These are phyloP conservation scores for Ligdia adustata DNA, from an alignment of 2,888 invertebrate genomes.

Conservation along the genomic window DNA sequence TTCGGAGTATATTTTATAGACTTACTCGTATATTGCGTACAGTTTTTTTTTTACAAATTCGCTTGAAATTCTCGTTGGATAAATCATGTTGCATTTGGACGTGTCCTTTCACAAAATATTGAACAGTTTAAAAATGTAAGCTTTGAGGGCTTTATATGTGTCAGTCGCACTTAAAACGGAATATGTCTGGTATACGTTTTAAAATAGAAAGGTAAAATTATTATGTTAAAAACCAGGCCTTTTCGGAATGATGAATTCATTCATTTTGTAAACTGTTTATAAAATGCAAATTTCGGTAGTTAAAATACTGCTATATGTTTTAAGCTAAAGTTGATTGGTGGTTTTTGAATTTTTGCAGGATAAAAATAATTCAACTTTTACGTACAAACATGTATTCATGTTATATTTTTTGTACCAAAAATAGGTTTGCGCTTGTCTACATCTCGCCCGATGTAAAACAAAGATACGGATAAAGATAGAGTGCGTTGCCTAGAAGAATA, in stretches of 20 bases:
- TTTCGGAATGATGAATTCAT: background rate
- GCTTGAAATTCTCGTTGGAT: slow-evolving; percentile 18
- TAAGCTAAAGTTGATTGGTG: too few relatives aligned
- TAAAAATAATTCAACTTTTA: too few relatives aligned
- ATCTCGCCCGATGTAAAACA: too few relatives aligned
- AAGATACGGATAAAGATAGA: too few relatives aligned
- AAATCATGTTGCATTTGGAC: slow-evolving; percentile 32
- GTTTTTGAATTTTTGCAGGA: too few relatives aligned
- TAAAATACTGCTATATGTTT: too few relatives aligned
- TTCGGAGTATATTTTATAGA: background rate
- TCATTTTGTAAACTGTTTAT: background rate
- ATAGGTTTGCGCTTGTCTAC: too few relatives aligned
- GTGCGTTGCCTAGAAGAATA: too few relatives aligned
- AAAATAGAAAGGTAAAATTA: background rate
- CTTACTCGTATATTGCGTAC: slow-evolving; percentile 4
- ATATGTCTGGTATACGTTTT: background rate
- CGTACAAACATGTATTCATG: too few relatives aligned
- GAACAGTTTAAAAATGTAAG: slow-evolving; percentile 6
- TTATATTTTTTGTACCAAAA: too few relatives aligned
- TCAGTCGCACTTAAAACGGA: too few relatives aligned
- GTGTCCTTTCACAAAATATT: slow-evolving; percentile 27
- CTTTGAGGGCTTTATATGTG: slow-evolving; percentile 1
- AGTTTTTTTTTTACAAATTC: slow-evolving; percentile 3
- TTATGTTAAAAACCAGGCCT: background rate
- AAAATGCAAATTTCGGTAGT: background rate